phyloP scores from a whole-genome alignment of 1,140 invertebrate species.

The Choristoneura fumiferana region DNA sequence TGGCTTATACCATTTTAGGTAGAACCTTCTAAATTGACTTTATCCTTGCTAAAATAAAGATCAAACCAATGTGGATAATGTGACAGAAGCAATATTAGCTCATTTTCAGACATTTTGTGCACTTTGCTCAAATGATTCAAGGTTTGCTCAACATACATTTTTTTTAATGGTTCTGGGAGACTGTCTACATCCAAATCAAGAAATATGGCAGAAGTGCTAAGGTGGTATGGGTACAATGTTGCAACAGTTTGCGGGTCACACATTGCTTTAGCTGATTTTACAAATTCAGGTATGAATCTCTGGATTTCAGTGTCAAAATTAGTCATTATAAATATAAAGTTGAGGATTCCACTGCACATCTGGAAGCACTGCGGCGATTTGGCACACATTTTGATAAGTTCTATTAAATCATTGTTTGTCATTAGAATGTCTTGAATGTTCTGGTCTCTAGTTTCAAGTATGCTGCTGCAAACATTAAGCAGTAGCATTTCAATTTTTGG shows the following conservation, averaged over 20 bases:
- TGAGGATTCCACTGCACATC: constrained; percentile 53
- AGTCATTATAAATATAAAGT: constrained; percentile 48
- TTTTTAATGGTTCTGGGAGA: constrained; percentile 30
- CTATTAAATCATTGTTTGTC: constrained; percentile 25
- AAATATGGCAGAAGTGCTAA: constrained; percentile 44
- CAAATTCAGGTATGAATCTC: constrained; percentile 44
- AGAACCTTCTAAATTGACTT: too few relatives aligned
- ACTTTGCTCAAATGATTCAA: constrained; percentile 41
- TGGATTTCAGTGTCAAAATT: constrained; percentile 46
- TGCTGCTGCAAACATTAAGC: constrained; percentile 32
- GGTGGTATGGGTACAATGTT: constrained; percentile 43
- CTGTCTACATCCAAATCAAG: constrained; percentile 49
- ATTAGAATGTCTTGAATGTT: constrained; percentile 35
- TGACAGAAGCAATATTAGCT: constrained; percentile 56
- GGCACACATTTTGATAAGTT: constrained; percentile 41
- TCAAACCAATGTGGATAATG: constrained; percentile 65
- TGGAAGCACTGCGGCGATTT: constrained; percentile 52
- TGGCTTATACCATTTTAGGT: too few relatives aligned
- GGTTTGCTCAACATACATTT: constrained; percentile 33
- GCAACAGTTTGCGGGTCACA: constrained; percentile 32
- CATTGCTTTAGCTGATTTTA: constrained; percentile 39
- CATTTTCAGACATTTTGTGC: constrained; percentile 41
- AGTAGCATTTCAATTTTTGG: constrained; percentile 52
- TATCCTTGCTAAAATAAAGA: constrained; percentile 39
- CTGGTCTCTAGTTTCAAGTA: constrained; percentile 30